Percentiles rank a stretch among this genome's conserved stretches.
Evolutionary conservation across 2,888 invertebrate species (phyloP).

Genomic region (Sabatieria punctata): DNA sequence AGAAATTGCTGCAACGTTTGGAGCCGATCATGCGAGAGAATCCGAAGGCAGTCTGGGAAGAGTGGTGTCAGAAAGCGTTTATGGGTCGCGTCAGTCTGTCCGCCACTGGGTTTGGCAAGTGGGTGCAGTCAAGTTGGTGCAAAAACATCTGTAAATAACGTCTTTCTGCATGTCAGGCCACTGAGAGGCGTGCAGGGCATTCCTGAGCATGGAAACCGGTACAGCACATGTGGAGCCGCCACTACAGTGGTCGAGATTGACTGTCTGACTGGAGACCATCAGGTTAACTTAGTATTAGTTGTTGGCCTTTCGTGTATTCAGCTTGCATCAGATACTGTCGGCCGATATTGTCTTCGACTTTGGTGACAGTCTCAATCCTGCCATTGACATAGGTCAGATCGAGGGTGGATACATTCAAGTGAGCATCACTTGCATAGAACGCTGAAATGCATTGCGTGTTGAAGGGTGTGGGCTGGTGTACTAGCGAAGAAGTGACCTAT

Average conservation of each 20-base stretch:
- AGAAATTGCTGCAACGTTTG: slow-evolving; percentile 50
- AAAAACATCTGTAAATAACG: too few relatives aligned
- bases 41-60: slow-evolving; percentile 61
- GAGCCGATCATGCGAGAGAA: slow-evolving; percentile 53
- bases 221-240: slow-evolving; percentile 67
- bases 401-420: slow-evolving; percentile 76
- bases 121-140: too few relatives aligned
- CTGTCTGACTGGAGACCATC: slow-evolving; percentile 77
- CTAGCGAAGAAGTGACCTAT: slow-evolving; percentile 68
- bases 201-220: slow-evolving; percentile 34
- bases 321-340: slow-evolving; percentile 59
- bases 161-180: too few relatives aligned
- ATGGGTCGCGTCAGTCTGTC: not conserved
- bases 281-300: slow-evolving; percentile 34
- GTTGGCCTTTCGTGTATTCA: not conserved
- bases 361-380: slow-evolving; percentile 81
- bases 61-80: slow-evolving; percentile 23
- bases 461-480: slow-evolving; percentile 67
- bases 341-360: slow-evolving; percentile 92
- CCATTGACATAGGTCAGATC: slow-evolving; percentile 86
- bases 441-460: not conserved
- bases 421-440: not conserved
- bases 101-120: not conserved
- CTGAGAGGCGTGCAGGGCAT: not conserved
- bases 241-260: slow-evolving; percentile 77